phyloP scores from a whole-genome alignment of 1,140 invertebrate genomes.

The Polypedilum pembai region DNA sequence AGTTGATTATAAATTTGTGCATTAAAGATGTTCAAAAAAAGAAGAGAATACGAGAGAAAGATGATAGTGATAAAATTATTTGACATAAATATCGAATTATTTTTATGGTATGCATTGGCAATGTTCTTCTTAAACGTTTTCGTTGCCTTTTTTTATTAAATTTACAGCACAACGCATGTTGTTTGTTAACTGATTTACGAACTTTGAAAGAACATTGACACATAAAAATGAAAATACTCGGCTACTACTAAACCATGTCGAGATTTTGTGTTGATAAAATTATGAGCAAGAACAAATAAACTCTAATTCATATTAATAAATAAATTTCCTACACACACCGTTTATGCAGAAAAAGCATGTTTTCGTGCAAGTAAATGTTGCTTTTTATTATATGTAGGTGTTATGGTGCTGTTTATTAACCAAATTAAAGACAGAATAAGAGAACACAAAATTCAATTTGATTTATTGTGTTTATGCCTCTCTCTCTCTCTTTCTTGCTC shows the following conservation, averaged over 20 bases:
- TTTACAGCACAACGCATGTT: neutral
- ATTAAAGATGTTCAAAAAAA: neutral
- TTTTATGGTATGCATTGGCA: neutral
- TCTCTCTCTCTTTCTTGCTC: too few relatives aligned
- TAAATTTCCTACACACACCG: too few relatives aligned
- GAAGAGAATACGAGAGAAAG: neutral
- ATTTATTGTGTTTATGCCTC: too few relatives aligned
- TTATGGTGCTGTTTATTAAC: too few relatives aligned
- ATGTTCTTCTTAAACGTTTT: neutral
- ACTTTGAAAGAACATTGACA: neutral
- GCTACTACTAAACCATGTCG: neutral
- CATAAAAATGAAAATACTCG: neutral
- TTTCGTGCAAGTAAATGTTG: too few relatives aligned
- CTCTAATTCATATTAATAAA: too few relatives aligned
- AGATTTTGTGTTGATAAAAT: too few relatives aligned
- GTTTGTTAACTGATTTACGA: conserved; percentile 4
- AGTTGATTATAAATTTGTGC: neutral
- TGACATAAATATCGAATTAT: conserved; percentile 19
- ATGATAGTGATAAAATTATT: conserved; percentile 19
- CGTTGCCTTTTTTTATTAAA: neutral
- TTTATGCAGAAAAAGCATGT: too few relatives aligned
- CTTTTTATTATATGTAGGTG: too few relatives aligned
- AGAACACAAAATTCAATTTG: too few relatives aligned
- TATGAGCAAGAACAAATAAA: too few relatives aligned
- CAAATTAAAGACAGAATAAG: too few relatives aligned